Percentiles rank a stretch among this genome's conserved stretches.
Conservation (phyloP, 2,113 vertebrate genomes). For the Rhea pennata region DNA sequence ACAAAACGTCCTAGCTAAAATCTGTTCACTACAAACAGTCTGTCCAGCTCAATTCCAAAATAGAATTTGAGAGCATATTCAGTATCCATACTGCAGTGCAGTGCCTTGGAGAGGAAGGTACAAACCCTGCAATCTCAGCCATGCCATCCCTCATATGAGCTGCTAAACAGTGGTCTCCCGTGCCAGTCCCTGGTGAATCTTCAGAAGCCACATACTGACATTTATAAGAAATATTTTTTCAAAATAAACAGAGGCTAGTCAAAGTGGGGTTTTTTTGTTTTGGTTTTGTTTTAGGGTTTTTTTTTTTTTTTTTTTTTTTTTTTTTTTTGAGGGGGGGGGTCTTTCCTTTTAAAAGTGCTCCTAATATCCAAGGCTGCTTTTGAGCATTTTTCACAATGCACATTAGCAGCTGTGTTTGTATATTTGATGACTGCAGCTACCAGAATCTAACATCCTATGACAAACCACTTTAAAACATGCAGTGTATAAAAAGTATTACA, state of each 20-base stretch:
- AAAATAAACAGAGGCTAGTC: not conserved
- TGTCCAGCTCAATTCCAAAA: constrained; percentile 34
- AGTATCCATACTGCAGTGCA: constrained; percentile 61
- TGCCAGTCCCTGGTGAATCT: constrained; percentile 10
- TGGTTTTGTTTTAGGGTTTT: too few relatives aligned
- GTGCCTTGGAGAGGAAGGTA: constrained; percentile 47
- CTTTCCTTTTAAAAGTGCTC: not conserved
- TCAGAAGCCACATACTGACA: not conserved
- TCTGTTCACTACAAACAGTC: not conserved
- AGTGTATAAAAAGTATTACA: not conserved
- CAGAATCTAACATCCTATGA: not conserved
- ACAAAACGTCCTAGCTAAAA: not conserved
- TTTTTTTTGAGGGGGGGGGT: not conserved
- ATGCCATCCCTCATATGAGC: constrained; percentile 19
- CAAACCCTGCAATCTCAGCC: constrained; percentile 57
- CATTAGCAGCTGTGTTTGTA: not conserved
- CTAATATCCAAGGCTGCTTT: not conserved
- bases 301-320: too few relatives aligned
- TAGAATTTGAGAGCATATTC: constrained; percentile 41
- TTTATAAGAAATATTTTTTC: not conserved
- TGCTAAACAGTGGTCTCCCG: constrained; percentile 23
- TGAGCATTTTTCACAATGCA: not conserved
- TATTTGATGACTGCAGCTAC: not conserved
- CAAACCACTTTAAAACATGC: not conserved
- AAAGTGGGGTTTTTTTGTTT: not conserved